Evolutionary conservation across 2,113 vertebrate genomes (phyloP).

Genomic region (Ceratotherium simum): DNA sequence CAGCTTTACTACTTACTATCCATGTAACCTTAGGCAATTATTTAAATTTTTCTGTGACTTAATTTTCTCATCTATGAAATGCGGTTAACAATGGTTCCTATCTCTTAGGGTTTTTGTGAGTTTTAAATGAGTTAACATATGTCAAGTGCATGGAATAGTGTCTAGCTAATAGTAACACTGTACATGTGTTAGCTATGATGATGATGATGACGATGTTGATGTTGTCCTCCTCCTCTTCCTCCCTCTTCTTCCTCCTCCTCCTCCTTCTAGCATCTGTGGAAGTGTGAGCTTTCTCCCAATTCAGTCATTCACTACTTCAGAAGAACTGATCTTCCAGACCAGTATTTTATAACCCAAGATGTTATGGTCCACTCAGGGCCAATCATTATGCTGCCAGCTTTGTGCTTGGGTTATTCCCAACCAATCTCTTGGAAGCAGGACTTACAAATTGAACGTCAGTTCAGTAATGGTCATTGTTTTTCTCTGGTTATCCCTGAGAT

Average conservation of each 20-base stretch:
- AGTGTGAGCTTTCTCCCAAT: neutral
- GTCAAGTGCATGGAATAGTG: neutral
- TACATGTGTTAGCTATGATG: neutral
- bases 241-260: neutral
- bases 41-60: conserved; percentile 12
- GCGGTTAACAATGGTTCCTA: neutral
- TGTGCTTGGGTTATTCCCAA: neutral
- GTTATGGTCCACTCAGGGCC: neutral
- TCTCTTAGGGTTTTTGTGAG: neutral
- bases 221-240: neutral
- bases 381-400: neutral
- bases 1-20: neutral
- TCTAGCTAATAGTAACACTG: neutral
- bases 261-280: neutral
- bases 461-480: conserved; percentile 37
- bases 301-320: neutral
- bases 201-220: neutral
- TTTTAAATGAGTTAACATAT: neutral
- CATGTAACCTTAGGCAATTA: neutral
- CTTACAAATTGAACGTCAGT: conserved; percentile 10
- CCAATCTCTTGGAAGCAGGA: neutral
- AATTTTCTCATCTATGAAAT: conserved; percentile 42
- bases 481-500: neutral
- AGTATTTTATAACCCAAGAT: neutral
- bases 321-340: neutral